These are phyloP conservation scores for Heliconius ismenius DNA, from an alignment of 2,888 invertebrate genomes.

Conservation along the genomic window DNA sequence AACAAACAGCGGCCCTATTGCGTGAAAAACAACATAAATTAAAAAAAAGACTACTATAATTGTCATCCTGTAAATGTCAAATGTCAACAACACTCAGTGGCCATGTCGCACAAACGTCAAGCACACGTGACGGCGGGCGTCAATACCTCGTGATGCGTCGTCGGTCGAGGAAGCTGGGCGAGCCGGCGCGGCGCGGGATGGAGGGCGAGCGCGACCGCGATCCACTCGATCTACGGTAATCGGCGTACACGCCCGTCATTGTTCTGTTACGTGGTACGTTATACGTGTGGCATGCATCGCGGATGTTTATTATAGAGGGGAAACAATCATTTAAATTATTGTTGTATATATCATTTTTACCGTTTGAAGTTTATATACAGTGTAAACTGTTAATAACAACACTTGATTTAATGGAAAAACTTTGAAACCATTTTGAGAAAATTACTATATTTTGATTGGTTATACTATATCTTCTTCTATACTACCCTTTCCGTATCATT, in stretches of 20 bases:
- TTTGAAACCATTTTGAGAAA: too few relatives aligned
- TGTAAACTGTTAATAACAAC: neutral
- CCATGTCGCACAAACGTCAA: conserved; percentile 22
- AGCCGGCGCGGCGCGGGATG: conserved; percentile 94
- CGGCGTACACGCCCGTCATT: conserved; percentile 80
- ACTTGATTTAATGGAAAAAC: neutral
- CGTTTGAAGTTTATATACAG: neutral
- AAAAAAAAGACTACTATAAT: neutral
- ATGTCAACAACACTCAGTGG: neutral
- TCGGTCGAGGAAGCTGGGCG: conserved; percentile 96
- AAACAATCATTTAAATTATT: conserved; percentile 41
- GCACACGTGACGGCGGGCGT: conserved; percentile 11
- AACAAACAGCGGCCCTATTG: neutral
- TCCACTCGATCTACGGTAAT: conserved; percentile 77
- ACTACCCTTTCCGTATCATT: neutral
- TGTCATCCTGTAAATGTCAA: neutral
- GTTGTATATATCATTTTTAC: neutral
- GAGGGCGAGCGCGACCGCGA: conserved; percentile 88
- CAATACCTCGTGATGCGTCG: conserved; percentile 96
- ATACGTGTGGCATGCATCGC: conserved; percentile 38
- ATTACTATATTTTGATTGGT: too few relatives aligned
- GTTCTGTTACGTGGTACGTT: conserved; percentile 57
- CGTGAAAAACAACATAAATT: too few relatives aligned
- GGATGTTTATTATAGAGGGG: conserved; percentile 44
- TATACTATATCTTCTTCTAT: too few relatives aligned